Evolutionary conservation across 30 jellyfish, hydroid and myxozoan species (phyloP), one percentile per base, ranked within the genome.

Genomic region (Phacellophora camtschatica): DNA sequence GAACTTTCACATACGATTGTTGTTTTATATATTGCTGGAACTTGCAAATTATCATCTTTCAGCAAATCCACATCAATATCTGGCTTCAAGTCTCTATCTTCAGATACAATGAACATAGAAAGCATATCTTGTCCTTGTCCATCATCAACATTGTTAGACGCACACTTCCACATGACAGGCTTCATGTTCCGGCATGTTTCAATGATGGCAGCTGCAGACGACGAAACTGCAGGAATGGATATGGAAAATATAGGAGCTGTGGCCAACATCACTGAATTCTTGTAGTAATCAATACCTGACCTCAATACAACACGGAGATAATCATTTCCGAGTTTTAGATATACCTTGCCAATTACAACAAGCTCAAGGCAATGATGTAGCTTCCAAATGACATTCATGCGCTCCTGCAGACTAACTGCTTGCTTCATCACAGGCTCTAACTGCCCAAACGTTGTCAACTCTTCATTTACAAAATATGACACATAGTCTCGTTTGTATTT

Each of bases 361-460:
- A 83, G 77, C 74, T 83, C 95, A n/a, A 83, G 61, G 43, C 72
- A 6, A 32, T 83, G 79, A 42, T 83, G 95, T 22, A 83, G 31
- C 82, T 83, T 83, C 87, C 74, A 59, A 4, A 83, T 37, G 6
- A 27, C 65, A 10, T 39, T 19, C 84, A 83, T 66, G 18, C 79
- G 58, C 27, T 71, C 76, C 53, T 70, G 37, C 19, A 68, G 24
- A 1, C 59, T 10, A 23, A 11, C 22, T n/a, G 46, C 84, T 6
- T 70, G 24, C 23, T n/a, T 22, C 27, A 83, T 28, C 11, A 69
- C 35, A 5, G 80, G 83, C 64, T 83, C 87, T 28, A 83, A 49
- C 87, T 83, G 95, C 45, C 84, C 84, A 33, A 66, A 71, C 20
- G 95, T 83, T 18, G 95, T 87, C 36, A 83, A 62, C 25, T 83